Conservation (phyloP, 2,888 invertebrate genomes). For the Leptura quadrifasciata region DNA sequence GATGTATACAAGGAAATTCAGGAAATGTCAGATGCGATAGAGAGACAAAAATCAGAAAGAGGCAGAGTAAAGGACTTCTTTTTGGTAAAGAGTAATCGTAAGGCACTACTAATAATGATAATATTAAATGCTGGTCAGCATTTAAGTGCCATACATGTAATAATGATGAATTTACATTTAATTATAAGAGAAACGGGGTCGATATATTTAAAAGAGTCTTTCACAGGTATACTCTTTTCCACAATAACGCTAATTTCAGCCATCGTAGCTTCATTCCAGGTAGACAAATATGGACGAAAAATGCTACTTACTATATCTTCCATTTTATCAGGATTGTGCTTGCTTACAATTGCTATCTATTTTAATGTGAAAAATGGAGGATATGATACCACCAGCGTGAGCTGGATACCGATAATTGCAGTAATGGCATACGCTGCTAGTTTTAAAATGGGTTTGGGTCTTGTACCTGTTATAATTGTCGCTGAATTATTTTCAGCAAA, state of each 20-base stretch:
- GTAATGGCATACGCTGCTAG: constrained; percentile 70
- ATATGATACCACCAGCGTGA: constrained; percentile 63
- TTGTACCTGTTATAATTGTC: constrained; percentile 71
- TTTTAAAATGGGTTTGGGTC: constrained; percentile 70
- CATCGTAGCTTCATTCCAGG: constrained; percentile 63
- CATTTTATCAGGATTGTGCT: constrained; percentile 65
- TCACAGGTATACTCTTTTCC: constrained; percentile 69
- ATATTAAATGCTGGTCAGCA: constrained; percentile 70
- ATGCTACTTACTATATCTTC: constrained; percentile 66
- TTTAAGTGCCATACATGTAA: constrained; percentile 70
- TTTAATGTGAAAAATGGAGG: constrained; percentile 66
- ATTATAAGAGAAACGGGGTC: constrained; percentile 69
- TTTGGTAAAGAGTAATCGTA: constrained; percentile 68
- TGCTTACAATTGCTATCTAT: constrained; percentile 68
- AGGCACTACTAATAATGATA: constrained; percentile 69
- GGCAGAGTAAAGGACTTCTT: constrained; percentile 69
- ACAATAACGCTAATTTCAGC: constrained; percentile 68
- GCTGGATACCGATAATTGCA: constrained; percentile 69
- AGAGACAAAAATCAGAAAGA: constrained; percentile 67
- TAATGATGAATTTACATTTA: constrained; percentile 72
- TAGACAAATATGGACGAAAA: constrained; percentile 71
- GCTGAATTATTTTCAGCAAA: constrained; percentile 71
- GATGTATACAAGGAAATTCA: constrained; percentile 67
- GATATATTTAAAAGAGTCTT: constrained; percentile 64
- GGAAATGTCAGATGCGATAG: constrained; percentile 67